Evolutionary conservation across 2,113 vertebrate species (phyloP).

Genomic region (human): DNA sequence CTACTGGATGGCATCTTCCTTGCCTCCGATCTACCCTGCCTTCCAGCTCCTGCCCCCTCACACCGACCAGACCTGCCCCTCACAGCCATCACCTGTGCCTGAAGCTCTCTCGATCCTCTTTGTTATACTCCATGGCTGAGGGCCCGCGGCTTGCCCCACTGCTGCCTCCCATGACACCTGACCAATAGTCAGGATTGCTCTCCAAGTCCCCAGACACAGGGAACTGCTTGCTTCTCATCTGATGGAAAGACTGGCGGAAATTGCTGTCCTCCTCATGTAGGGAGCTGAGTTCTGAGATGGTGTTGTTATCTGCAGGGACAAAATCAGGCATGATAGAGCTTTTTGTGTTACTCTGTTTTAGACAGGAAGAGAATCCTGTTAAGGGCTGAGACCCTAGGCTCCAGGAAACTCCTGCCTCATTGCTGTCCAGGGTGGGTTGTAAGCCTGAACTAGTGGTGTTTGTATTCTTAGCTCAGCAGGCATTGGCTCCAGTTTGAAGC

Average conservation of each 20-base stretch:
- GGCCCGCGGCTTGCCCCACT: conserved; percentile 81
- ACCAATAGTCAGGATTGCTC: conserved; percentile 85
- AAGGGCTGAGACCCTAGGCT: background rate
- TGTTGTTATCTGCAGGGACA: conserved; percentile 89
- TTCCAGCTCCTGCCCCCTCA: background rate
- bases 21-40: background rate
- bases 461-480: conserved; percentile 16
- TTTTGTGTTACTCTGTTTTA: accelerated
- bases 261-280: conserved; percentile 91
- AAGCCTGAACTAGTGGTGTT: background rate
- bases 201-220: conserved; percentile 89
- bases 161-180: conserved; percentile 79
- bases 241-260: conserved; percentile 93
- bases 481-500: background rate
- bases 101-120: conserved; percentile 84
- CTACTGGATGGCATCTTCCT: accelerated
- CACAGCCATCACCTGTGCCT: conserved; percentile 79
- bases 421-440: conserved; percentile 45
- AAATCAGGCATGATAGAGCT: background rate
- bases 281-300: conserved; percentile 96
- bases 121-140: conserved; percentile 83
- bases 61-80: background rate
- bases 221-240: conserved; percentile 91
- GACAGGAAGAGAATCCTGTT: background rate
- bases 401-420: background rate